Evolutionary conservation across 2,113 vertebrate species (phyloP).

Genomic region (Sebastes fasciatus): DNA sequence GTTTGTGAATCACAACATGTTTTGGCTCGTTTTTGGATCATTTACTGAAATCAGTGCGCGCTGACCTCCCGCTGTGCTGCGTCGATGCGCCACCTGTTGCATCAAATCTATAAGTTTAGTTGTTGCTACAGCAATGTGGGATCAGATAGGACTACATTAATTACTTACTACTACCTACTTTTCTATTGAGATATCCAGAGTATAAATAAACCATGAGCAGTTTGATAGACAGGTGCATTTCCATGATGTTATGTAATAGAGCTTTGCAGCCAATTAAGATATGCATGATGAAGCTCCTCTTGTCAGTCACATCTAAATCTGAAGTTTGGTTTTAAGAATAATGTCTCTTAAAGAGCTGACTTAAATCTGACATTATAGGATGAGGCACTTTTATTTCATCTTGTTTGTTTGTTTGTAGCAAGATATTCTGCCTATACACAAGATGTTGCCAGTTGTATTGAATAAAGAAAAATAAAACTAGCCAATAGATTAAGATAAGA

Average conservation of each 20-base stretch:
- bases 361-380: neutral
- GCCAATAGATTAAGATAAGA: neutral
- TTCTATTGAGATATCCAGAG: neutral
- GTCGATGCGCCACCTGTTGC: slow-evolving; percentile 32
- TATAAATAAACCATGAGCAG: slow-evolving; percentile 3
- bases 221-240: neutral
- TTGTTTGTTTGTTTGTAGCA: neutral
- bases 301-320: neutral
- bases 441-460: neutral
- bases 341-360: neutral
- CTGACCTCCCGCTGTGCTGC: neutral
- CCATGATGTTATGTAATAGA: neutral
- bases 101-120: neutral
- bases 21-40: neutral
- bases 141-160: neutral
- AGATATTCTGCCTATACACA: neutral
- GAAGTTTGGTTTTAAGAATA: neutral
- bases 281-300: neutral
- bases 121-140: neutral
- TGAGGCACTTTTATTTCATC: neutral
- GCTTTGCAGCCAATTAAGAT: neutral
- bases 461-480: neutral
- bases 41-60: neutral
- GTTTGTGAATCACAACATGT: slow-evolving; percentile 46
- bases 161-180: neutral